Evolutionary conservation across 1,140 invertebrate genomes (phyloP), one percentile per base, ranked within the genome.

Genomic region (Musca domestica): DNA sequence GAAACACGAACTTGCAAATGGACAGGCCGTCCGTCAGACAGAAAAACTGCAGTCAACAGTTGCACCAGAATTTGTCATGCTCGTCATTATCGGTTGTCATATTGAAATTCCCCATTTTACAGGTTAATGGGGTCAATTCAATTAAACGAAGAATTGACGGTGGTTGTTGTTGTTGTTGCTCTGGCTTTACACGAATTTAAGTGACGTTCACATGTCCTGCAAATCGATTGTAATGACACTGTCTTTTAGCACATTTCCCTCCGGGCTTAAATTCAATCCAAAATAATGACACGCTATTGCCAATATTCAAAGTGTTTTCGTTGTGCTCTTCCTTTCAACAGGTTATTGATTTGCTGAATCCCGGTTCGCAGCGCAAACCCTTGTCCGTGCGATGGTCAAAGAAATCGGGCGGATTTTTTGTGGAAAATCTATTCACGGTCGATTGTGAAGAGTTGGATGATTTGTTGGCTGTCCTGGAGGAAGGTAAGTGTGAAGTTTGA

Each of bases 401-500:
- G 80, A 94, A 96, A 78, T 88, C 87, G 9, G 86, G 93, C 54
- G 93, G 95, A 3, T 98, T 98, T 80, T 97, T 96, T 78, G 95
- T 98, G 9, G 95, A 98, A 81, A 98, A 98, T 83, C 85, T 96
- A 0, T 98, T 97, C 81, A 94, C 91, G 1, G 94, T 97, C 0
- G 93, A 96, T 75, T 98, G 95, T 77, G 93, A 95, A 81, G 91
- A 95, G 74, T 83, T 95, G n/a, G 95, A 97, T 73, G 95, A 98
- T 83, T 84, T 98, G 34, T 87, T 96, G 71, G 95, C 95, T 5
- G 95, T 98, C 48, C 84, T 98, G 22, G 95, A 97, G 86, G 95
- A 97, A 90, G 95, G 95, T 92, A 83, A 74, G 75, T 52, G 34
- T 61, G n/a, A 61, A 64, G 20, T 20, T 27, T 23, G 34, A 41